Evolutionary conservation across 2,888 invertebrate genomes (phyloP), one percentile per base, ranked within the genome.

Genomic region (Peribatodes rhomboidaria): DNA sequence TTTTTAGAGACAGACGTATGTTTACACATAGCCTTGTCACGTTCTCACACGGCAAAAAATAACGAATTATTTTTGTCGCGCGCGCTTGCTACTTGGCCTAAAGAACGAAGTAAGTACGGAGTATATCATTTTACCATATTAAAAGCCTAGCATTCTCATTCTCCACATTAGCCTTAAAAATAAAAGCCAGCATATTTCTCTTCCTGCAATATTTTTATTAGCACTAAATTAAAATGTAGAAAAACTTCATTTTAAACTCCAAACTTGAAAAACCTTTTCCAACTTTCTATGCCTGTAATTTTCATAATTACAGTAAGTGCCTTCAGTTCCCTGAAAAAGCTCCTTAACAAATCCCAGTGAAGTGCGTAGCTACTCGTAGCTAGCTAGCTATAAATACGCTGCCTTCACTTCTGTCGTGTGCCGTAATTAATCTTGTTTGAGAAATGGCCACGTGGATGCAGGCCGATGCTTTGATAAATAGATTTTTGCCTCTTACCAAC

Each of bases 401-500:
- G 73, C 78, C 76, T 80, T 82, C 83, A 82, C 75, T 85, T 83
- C 83, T 84, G 84, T 83, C 86, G 84, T 83, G 72, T 71, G 69
- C 67, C 61, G 79, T 87, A 90, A 90, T 90, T 89, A 90, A 90
- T 90, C 90, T 88, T 84, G 77, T 80, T 83, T 88, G 88, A 88
- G 85, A 89, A 90, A 89, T 88, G 87, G 84, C 69, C 72, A 66
- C 68, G 57, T 77, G 74, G 82, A 86, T 88, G 87, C 88, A 87
- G 83, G 76, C 81, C 86, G 86, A 89, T 90, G 87, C 87, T 85
- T 87, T 90, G 90, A 90, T 89, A 87, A 90, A 90, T 90, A 87
- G 89, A 88, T 88, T 88, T 86, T 86, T 88, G 86, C 87, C 84
- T 80, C 55, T 82, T 81, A 86, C 85, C 84, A 83, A 86, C 87